Conservation (phyloP, 1,140 invertebrate genomes). For the Centruroides vittatus region DNA sequence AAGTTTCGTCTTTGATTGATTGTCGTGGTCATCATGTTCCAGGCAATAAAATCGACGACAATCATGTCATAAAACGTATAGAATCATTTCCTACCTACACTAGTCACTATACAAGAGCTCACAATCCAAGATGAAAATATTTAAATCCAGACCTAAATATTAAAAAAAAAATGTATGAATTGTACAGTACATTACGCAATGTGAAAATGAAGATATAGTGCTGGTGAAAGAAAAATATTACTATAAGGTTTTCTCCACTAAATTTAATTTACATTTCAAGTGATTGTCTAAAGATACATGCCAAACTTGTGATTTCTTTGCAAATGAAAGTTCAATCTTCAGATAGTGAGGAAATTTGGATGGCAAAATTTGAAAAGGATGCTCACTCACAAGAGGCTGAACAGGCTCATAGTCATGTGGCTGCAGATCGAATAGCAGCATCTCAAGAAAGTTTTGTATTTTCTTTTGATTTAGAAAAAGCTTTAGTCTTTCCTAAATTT, state of each 20-base stretch:
- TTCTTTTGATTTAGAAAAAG: neutral
- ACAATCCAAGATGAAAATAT: constrained; percentile 3
- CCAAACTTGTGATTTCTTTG: constrained; percentile 1
- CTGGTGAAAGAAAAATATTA: constrained; percentile 11
- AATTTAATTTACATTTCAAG: neutral
- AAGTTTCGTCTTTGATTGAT: constrained; percentile 9
- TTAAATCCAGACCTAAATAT: constrained; percentile 3
- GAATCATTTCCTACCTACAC: constrained; percentile 7
- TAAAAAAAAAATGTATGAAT: constrained; percentile 11
- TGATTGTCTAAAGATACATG: neutral
- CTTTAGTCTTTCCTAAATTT: constrained; percentile 2
- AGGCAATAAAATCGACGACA: constrained; percentile 4
- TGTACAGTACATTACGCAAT: constrained; percentile 2
- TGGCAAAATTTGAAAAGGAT: constrained; percentile 4
- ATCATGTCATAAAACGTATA: constrained; percentile 4
- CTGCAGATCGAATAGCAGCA: neutral
- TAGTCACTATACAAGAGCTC: constrained; percentile 8
- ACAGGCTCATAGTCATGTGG: neutral
- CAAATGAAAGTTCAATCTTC: constrained; percentile 7
- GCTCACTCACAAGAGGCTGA: neutral
- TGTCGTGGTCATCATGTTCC: neutral
- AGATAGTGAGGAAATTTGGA: neutral
- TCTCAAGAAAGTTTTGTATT: neutral
- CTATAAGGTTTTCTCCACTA: constrained; percentile 7
- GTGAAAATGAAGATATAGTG: constrained; percentile 1